phyloP scores from a whole-genome alignment of 2,797 vertebrate species.

The Pangasius mekongensis region DNA sequence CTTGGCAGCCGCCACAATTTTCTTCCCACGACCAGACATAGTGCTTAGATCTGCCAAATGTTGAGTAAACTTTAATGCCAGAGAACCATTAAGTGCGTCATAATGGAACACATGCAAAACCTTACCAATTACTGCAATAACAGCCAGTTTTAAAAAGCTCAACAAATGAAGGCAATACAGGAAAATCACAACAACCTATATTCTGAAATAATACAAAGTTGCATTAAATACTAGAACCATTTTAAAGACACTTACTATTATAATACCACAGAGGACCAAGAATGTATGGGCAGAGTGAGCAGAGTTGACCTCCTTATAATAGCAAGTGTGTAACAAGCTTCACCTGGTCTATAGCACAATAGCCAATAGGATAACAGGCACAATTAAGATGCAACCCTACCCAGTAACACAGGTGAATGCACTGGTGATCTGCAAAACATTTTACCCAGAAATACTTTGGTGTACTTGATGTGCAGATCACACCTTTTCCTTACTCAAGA shows the following conservation, averaged over 20 bases:
- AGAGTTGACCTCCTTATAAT: not conserved
- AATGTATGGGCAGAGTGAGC: rapidly evolving
- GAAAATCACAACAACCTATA: too few relatives aligned
- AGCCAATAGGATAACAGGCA: not conserved
- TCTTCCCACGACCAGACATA: conserved; percentile 83
- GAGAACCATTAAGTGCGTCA: not conserved
- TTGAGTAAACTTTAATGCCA: not conserved
- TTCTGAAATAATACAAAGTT: not conserved
- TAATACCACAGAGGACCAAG: too few relatives aligned
- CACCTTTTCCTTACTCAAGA: not conserved
- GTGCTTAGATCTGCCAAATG: not conserved
- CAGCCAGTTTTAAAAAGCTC: too few relatives aligned
- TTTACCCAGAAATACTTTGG: not conserved
- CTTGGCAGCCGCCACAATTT: conserved; percentile 54
- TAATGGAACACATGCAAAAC: not conserved
- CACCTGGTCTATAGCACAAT: not conserved
- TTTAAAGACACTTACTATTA: not conserved
- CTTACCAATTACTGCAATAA: too few relatives aligned
- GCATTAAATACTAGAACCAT: not conserved
- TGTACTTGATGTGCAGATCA: not conserved
- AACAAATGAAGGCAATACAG: not conserved
- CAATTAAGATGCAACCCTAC: not conserved
- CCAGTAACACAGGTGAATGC: not conserved
- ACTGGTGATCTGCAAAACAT: not conserved
- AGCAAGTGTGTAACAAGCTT: not conserved